phyloP scores from a whole-genome alignment of 37 sponge, comb jelly and placozoan species.

The Corticium candelabrum region DNA sequence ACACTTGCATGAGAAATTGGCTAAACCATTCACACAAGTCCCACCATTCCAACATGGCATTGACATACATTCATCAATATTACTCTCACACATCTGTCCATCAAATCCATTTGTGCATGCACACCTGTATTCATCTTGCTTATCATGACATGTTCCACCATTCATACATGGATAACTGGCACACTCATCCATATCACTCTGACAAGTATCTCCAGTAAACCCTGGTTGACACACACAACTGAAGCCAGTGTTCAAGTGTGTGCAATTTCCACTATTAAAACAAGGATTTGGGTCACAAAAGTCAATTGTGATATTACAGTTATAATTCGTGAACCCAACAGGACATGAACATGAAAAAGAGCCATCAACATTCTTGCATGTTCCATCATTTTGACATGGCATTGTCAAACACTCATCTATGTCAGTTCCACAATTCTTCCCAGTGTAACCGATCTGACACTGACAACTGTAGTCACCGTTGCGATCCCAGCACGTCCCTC shows the following conservation, averaged over 20 bases:
- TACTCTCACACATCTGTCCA: constrained; percentile 20
- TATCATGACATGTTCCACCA: constrained; percentile 17
- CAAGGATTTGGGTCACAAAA: constrained; percentile 12
- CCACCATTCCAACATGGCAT: constrained; percentile 26
- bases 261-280: neutral
- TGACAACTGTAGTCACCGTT: constrained; percentile 7
- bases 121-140: constrained; percentile 2
- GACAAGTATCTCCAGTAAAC: constrained; percentile 2
- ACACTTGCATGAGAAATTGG: constrained; percentile 32
- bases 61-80: constrained; percentile 10
- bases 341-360: constrained; percentile 27
- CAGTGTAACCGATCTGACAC: constrained; percentile 1
- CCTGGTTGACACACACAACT: constrained; percentile 14
- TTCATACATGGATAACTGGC: constrained; percentile 8
- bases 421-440: constrained; percentile 6
- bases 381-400: neutral
- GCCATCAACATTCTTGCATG: neutral
- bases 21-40: constrained; percentile 30
- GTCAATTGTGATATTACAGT: constrained; percentile 25
- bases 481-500: constrained; percentile 3
- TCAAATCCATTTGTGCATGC: constrained; percentile 10
- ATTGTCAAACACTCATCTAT: constrained; percentile 1
- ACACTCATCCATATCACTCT: constrained; percentile 1
- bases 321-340: constrained; percentile 15
- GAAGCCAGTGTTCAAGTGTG: neutral